Evolutionary conservation across 1,140 invertebrate species (phyloP).

Genomic region (Anastrepha ludens): DNA sequence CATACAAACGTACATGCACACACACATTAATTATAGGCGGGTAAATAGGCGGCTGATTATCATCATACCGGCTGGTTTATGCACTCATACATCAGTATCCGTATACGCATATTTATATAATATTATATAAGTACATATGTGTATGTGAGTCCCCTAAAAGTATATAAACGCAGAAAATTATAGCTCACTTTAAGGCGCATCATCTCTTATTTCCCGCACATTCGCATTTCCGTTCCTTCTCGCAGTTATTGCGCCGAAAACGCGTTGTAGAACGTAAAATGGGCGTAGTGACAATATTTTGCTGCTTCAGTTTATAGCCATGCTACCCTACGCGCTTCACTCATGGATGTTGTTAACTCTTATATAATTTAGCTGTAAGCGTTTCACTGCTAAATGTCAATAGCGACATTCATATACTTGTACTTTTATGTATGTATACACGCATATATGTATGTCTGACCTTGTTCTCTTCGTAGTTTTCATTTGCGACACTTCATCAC

Average conservation of each 20-base stretch:
- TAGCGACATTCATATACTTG: neutral
- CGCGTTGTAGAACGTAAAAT: neutral
- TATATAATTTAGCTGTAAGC: conserved; percentile 28
- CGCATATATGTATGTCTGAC: neutral
- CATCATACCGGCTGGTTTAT: neutral
- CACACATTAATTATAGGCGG: neutral
- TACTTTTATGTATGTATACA: neutral
- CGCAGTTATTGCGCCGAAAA: neutral
- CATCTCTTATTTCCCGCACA: neutral
- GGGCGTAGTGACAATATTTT: neutral
- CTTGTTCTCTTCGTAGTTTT: neutral
- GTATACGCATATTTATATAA: neutral
- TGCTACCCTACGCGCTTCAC: neutral
- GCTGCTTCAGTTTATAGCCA: neutral
- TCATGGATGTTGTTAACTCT: neutral
- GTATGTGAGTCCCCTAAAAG: neutral
- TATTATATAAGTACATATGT: neutral
- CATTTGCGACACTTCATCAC: neutral
- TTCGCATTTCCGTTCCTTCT: neutral
- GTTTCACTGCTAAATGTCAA: neutral
- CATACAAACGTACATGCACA: neutral
- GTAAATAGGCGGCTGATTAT: neutral
- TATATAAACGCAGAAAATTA: neutral
- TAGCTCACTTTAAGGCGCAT: neutral
- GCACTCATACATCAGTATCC: neutral